Evolutionary conservation across 2,888 invertebrate species (phyloP).

Genomic region (Octonoba sinensis): DNA sequence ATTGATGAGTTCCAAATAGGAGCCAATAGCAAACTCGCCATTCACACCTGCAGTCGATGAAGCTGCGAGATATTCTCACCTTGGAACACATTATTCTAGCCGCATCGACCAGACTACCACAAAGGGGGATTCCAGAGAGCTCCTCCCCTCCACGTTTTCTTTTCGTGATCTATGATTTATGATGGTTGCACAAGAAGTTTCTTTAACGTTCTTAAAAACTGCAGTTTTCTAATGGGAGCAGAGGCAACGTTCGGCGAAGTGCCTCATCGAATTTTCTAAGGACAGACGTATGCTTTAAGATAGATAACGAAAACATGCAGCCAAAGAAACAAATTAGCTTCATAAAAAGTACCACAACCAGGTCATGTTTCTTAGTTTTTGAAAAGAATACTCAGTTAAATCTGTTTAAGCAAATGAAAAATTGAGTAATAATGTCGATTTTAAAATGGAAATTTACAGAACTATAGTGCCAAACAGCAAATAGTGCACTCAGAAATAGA

Average conservation of each 20-base stretch:
- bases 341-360: too few relatives aligned
- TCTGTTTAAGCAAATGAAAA: too few relatives aligned
- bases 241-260: slow-evolving; percentile 13
- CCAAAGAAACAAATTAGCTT: too few relatives aligned
- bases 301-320: not conserved
- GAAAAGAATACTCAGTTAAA: too few relatives aligned
- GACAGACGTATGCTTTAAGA: not conserved
- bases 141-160: slow-evolving; percentile 22
- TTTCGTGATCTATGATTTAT: slow-evolving; percentile 45
- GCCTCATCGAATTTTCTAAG: not conserved
- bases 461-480: too few relatives aligned
- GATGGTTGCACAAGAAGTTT: slow-evolving; percentile 5
- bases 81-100: slow-evolving; percentile 6
- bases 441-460: too few relatives aligned
- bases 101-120: slow-evolving; percentile 14
- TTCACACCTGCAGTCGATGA: slow-evolving; percentile 59
- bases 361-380: too few relatives aligned
- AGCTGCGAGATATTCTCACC: slow-evolving; percentile 35
- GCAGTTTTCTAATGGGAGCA: slow-evolving; percentile 23
- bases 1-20: slow-evolving; percentile 48
- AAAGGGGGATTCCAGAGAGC: not conserved
- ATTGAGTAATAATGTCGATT: too few relatives aligned
- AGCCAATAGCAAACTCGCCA: slow-evolving; percentile 56
- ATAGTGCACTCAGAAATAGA: too few relatives aligned
- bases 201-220: slow-evolving; percentile 22